Evolutionary conservation across 2,113 vertebrate species (phyloP), one percentile per base, ranked within the genome.

Genomic region (Ursus arctos): DNA sequence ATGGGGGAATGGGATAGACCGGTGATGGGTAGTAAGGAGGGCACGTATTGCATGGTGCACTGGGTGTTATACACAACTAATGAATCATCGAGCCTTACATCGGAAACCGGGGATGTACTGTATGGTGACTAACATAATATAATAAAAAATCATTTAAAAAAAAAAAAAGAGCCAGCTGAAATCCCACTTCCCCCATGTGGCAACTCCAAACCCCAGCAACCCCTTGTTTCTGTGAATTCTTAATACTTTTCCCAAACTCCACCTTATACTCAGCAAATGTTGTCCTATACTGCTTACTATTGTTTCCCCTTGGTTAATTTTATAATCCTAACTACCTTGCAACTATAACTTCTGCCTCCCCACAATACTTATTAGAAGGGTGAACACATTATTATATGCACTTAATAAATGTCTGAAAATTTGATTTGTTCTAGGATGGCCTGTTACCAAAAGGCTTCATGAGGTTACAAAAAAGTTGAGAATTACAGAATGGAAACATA

Each of bases 401-500:
- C 33, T 82, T 96, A 89, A 82, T 86, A 72, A 95, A 88, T 89
- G 79, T 28, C 53, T 95, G 57, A 83, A 40, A 53, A 59, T 82
- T 67, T 77, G 24, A 31, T 83, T 84, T 88, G 51, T 89, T 80
- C 67, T 80, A 91, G 49, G 55, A 79, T 72, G 36, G 15, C 43
- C 57, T 72, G 19, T 61, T 96, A 63, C 31, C 72, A 89, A 93
- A 96, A 95, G 36, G 4, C n/a, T 71, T 92, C 43, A 22, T n/a
- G 59, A 81, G 10, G 33, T 71, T 95, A 85, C 53, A 13, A 82
- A 92, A 65, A 67, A n/a, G 51, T 53, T 89, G 72, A 83, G 67
- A 63, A 85, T 77, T 59, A 81, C 26, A 85, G 22, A 92, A 89
- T 51, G 11, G 28, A 92, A 88, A 43, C 26, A 43, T 49, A 26